phyloP scores from a whole-genome alignment of 2,797 vertebrate genomes.

The Crax fasciolata region DNA sequence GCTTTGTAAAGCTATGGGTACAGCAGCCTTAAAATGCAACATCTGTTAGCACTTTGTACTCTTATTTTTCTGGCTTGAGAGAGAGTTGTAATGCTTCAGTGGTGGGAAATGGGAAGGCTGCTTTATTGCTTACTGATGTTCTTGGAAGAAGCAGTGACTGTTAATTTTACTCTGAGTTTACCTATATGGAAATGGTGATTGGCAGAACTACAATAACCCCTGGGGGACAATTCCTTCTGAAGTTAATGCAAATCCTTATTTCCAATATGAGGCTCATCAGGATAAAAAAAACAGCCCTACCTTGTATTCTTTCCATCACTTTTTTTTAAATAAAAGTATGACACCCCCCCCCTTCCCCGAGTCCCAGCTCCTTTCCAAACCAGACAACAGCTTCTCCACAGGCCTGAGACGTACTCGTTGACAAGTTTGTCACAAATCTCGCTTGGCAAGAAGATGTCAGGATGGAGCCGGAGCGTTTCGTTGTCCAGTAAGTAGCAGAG shows the following conservation, averaged over 20 bases:
- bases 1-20: constrained; percentile 7
- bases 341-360: background rate
- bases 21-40: background rate
- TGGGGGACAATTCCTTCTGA: background rate
- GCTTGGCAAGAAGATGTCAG: constrained; percentile 96
- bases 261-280: background rate
- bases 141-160: background rate
- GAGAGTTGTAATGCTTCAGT: background rate
- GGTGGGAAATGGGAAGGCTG: background rate
- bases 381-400: background rate
- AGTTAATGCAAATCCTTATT: background rate
- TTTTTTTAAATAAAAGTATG: background rate
- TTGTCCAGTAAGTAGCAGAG: constrained; percentile 93
- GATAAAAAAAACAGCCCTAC: background rate
- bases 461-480: constrained; percentile 89
- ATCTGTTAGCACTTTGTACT: constrained; percentile 10
- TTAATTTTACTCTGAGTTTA: background rate
- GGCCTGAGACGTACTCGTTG: constrained; percentile 87
- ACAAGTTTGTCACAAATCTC: constrained; percentile 98
- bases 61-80: background rate
- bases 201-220: background rate
- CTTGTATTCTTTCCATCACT: background rate
- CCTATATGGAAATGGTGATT: background rate
- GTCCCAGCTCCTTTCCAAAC: background rate
- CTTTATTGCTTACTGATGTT: background rate